These are phyloP conservation scores for Parambassis ranga DNA, from an alignment of 2,797 vertebrate genomes.

Conservation along the genomic window DNA sequence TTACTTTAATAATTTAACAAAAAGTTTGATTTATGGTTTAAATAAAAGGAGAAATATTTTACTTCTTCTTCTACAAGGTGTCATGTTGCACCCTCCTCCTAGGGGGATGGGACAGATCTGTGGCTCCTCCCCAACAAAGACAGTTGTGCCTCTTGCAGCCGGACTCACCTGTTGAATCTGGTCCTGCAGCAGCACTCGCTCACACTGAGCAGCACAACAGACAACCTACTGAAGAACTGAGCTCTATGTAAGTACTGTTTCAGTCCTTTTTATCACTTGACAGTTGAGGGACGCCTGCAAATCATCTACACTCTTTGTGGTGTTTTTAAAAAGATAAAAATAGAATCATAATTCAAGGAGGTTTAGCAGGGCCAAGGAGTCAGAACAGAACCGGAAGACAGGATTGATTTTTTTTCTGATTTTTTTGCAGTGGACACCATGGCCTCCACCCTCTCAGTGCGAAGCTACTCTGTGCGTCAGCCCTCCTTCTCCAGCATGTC, in stretches of 20 bases:
- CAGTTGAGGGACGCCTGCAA: too few relatives aligned
- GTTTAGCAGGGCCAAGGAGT: too few relatives aligned
- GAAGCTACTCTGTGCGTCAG: slow-evolving; percentile 75
- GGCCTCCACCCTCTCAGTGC: slow-evolving; percentile 72
- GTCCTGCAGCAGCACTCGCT: slow-evolving; percentile 37
- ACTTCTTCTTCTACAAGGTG: slow-evolving; percentile 30
- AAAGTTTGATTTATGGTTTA: too few relatives aligned
- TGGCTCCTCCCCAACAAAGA: slow-evolving; percentile 59
- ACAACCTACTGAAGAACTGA: slow-evolving; percentile 19
- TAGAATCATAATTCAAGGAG: too few relatives aligned
- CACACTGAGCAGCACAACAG: slow-evolving; percentile 8
- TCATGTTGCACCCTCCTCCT: slow-evolving; percentile 50
- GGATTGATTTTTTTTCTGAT: too few relatives aligned
- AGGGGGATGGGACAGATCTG: slow-evolving; percentile 44
- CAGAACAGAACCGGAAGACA: too few relatives aligned
- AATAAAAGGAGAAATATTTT: background rate
- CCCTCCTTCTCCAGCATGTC: slow-evolving; percentile 77
- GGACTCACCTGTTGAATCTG: slow-evolving; percentile 64
- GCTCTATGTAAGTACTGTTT: slow-evolving; percentile 55
- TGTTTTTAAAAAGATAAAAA: too few relatives aligned
- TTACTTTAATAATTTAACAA: too few relatives aligned
- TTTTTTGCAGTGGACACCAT: slow-evolving; percentile 60
- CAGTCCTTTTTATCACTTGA: background rate
- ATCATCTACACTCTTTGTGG: too few relatives aligned
- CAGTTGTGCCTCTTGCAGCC: slow-evolving; percentile 28